Percentiles rank a stretch among this genome's conserved stretches.
Conservation (phyloP, 1,140 invertebrate species). For the Drosophila tsacasi region DNA sequence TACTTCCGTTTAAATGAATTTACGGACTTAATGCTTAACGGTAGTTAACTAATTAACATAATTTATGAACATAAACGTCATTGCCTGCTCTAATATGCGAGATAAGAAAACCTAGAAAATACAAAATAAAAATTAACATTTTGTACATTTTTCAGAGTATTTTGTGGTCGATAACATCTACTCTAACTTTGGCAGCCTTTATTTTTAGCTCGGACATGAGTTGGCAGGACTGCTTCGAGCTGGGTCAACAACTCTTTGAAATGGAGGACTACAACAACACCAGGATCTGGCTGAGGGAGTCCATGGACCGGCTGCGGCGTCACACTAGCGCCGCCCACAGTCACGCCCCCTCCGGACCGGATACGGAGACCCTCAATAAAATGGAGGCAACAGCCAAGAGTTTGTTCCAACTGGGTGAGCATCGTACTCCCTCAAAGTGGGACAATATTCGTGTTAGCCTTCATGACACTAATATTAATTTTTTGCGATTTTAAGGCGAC, state of each 20-base stretch:
- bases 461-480: constrained; percentile 5
- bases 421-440: constrained; percentile 87
- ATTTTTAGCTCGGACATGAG: constrained; percentile 87
- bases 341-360: constrained; percentile 85
- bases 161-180: constrained; percentile 1
- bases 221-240: constrained; percentile 97
- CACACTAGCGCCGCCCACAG: constrained; percentile 81
- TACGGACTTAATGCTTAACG: background rate
- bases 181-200: constrained; percentile 39
- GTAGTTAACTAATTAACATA: constrained; percentile 11
- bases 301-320: constrained; percentile 88
- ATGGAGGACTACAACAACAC: constrained; percentile 97
- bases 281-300: constrained; percentile 97
- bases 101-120: too few species aligned
- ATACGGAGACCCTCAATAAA: constrained; percentile 88
- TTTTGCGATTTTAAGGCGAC: constrained; percentile 89
- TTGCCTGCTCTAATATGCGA: background rate
- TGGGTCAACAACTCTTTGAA: constrained; percentile 97
- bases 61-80: constrained; percentile 3
- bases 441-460: constrained; percentile 89
- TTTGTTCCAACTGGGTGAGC: constrained; percentile 86
- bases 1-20: constrained; percentile 7
- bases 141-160: constrained; percentile 3
- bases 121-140: background rate
- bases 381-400: constrained; percentile 76